These are phyloP conservation scores for Salpingus planirostris DNA, from an alignment of 2,888 invertebrate genomes.

Conservation along the genomic window DNA sequence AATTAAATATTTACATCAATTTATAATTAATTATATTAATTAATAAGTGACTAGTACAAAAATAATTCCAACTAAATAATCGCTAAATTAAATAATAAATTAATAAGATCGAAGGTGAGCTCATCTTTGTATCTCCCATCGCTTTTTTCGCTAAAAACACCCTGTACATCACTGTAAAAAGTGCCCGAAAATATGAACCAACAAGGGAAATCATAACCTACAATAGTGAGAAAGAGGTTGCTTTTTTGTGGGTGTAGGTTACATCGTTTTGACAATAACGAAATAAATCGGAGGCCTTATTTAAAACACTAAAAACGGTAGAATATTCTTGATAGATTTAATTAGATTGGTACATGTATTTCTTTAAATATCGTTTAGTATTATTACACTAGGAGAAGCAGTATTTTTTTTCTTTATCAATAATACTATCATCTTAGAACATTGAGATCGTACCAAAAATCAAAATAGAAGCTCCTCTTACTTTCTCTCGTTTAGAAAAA, in stretches of 20 bases:
- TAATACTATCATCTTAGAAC: too few species aligned
- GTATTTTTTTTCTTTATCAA: too few species aligned
- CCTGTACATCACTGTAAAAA: slow-evolving; percentile 28
- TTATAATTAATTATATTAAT: too few species aligned
- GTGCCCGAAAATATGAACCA: slow-evolving; percentile 20
- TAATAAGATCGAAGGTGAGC: slow-evolving; percentile 12
- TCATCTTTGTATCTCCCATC: slow-evolving; percentile 8
- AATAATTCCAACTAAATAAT: too few species aligned
- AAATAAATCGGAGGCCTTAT: slow-evolving; percentile 21
- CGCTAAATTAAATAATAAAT: slow-evolving; percentile 10
- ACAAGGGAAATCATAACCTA: too few species aligned
- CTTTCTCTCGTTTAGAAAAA: too few species aligned
- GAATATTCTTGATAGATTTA: slow-evolving; percentile 17
- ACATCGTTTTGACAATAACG: slow-evolving; percentile 6
- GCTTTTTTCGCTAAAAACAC: too few species aligned
- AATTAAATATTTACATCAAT: too few species aligned
- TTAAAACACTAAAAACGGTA: slow-evolving; percentile 18
- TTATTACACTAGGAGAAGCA: too few species aligned
- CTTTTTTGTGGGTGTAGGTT: too few species aligned
- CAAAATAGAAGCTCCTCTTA: slow-evolving; percentile 14
- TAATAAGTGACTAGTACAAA: too few species aligned
- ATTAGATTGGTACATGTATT: slow-evolving; percentile 26
- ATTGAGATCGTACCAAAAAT: slow-evolving; percentile 25
- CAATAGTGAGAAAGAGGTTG: too few species aligned
- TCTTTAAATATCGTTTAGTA: slow-evolving; percentile 18